phyloP scores from a whole-genome alignment of 1,140 invertebrate species.

The Arion vulgaris region DNA sequence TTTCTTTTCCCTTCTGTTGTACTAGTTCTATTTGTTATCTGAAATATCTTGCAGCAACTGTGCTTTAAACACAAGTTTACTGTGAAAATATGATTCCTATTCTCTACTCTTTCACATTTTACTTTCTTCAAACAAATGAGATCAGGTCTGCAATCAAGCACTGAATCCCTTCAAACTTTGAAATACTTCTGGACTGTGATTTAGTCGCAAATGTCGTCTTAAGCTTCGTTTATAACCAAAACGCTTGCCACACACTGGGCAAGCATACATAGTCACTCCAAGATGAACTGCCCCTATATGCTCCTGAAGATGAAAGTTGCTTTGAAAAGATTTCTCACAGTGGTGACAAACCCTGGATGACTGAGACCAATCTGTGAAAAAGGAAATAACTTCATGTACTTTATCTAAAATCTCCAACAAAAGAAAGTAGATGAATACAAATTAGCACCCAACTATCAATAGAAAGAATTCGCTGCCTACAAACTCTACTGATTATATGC shows the following conservation, averaged over 20 bases:
- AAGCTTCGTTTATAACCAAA: slow-evolving; percentile 33
- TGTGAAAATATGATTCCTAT: no score
- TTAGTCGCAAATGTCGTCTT: slow-evolving; percentile 1
- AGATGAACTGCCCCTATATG: slow-evolving; percentile 22
- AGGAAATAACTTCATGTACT: slow-evolving; percentile 27
- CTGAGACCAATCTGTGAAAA: slow-evolving; percentile 27
- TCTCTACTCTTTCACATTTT: no score
- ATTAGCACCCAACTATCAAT: background rate
- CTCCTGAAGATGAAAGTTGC: slow-evolving; percentile 26
- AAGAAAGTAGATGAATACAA: background rate
- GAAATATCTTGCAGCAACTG: no score
- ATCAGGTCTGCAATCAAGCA: no score
- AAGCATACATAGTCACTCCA: slow-evolving; percentile 15
- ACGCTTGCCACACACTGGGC: background rate
- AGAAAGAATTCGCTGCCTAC: no score
- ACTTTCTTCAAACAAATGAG: no score
- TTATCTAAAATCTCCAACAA: background rate
- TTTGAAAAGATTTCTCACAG: slow-evolving; percentile 30
- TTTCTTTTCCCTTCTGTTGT: no score
- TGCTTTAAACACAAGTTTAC: no score
- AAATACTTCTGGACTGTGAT: background rate
- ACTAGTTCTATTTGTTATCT: no score
- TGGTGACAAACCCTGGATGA: background rate
- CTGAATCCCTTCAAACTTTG: no score
- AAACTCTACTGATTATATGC: no score